These are phyloP conservation scores for Phrynocephalus vlangalii DNA, from an alignment of 2,797 vertebrate species.

Conservation along the genomic window DNA sequence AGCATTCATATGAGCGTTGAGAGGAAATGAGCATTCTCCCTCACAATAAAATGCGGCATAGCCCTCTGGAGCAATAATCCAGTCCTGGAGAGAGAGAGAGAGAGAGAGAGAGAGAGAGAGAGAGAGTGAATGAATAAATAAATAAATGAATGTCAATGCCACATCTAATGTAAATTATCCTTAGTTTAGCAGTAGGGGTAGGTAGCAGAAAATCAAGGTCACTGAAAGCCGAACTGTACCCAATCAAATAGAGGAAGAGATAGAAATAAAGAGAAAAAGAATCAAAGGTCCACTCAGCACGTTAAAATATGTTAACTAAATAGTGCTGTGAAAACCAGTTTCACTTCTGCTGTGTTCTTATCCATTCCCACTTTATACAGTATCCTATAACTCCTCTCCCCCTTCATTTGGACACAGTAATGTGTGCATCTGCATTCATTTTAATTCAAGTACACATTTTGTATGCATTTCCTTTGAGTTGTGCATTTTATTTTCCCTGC, in stretches of 20 bases:
- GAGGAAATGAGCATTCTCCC: slow-evolving; percentile 98
- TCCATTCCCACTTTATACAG: not conserved
- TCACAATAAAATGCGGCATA: slow-evolving; percentile 99
- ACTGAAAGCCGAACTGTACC: slow-evolving; percentile 38
- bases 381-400: not conserved
- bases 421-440: not conserved
- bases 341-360: not conserved
- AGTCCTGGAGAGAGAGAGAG: slow-evolving; percentile 92
- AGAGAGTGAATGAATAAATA: slow-evolving; percentile 38
- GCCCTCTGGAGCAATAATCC: slow-evolving; percentile 99
- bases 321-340: not conserved
- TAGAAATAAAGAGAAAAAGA: not conserved
- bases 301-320: not conserved
- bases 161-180: not conserved
- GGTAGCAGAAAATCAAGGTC: not conserved
- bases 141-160: slow-evolving; percentile 25
- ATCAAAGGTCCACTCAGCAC: not conserved
- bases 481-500: not conserved
- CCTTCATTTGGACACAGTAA: not conserved
- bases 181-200: not conserved
- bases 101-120: slow-evolving; percentile 34
- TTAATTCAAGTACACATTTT: not conserved
- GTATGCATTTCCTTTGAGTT: not conserved
- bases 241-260: not conserved
- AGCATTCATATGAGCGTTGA: slow-evolving; percentile 99